Evolutionary conservation across 2,113 vertebrate species (phyloP).

Genomic region (Calidris pygmaea): DNA sequence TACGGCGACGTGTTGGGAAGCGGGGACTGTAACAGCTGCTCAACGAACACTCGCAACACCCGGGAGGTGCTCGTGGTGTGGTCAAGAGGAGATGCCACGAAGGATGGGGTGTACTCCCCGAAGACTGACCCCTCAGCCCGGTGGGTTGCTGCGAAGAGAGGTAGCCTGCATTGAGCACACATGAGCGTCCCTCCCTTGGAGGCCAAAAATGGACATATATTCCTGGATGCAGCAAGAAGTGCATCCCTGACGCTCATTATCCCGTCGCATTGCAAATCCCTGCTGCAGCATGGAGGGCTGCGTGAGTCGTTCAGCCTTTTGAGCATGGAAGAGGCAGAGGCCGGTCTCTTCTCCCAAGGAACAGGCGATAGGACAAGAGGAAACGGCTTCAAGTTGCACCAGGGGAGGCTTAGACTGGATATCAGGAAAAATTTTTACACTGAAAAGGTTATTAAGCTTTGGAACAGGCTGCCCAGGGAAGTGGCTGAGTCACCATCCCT

Average conservation of each 20-base stretch:
- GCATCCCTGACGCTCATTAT: background rate
- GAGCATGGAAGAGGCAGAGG: background rate
- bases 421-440: too few relatives aligned
- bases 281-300: background rate
- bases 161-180: background rate
- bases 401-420: too few relatives aligned
- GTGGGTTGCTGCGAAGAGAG: background rate
- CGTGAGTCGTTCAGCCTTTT: background rate
- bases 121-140: background rate
- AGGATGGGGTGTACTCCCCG: background rate
- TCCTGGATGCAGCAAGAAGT: background rate
- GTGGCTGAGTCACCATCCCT: too few relatives aligned
- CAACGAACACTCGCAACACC: rapidly evolving
- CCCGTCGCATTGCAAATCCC: background rate
- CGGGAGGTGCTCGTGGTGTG: background rate
- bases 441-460: too few relatives aligned
- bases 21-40: rapidly evolving
- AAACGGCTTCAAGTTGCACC: too few relatives aligned
- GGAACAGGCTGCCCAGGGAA: too few relatives aligned
- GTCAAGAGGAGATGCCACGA: background rate
- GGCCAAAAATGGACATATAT: background rate
- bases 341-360: too few relatives aligned
- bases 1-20: background rate
- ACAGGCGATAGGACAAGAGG: too few relatives aligned
- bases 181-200: background rate